Base-by-base conservation (phyloP, 1,140 invertebrate genomes). In the Leptinotarsa undecemlineata region DNA sequence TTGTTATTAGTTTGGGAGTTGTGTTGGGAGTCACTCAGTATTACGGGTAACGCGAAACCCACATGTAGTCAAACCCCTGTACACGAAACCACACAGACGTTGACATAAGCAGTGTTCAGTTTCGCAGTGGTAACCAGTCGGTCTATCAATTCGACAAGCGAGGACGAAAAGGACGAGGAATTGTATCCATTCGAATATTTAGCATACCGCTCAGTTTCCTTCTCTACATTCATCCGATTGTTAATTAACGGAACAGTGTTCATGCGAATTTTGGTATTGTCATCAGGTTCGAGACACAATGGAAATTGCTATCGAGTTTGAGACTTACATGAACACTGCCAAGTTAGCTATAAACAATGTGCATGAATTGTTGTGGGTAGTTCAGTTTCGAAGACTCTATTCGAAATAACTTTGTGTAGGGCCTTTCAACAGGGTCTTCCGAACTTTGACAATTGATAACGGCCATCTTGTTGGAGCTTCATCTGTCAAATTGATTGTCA, bases 301-400 rank as follows among this genome's bases (percentile, higher is more conserved):
- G 51, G n/a, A 57, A 57, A 57, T 57, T 57, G 51, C n/a, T 57
- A n/a, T 57, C 51, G 14, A 57, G 51, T 57, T 17, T 57, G 51
- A 19, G 51, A 57, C 51, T n/a, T 57, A 57, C 51, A 57, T 4
- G 51, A 14, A 57, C 51, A 57, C n/a, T 8, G 11, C 6, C 14
- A 19, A 57, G 51, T 57, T 57, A 19, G 51, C 17, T 57, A 15
- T 17, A 57, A 57, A 57, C 51, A 57, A 57, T 57, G 15, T 19
- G 17, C 8, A 57, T 57, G 4, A 15, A 17, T 17, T 57, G 51
- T 57, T 57, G 3, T 15, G 51, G 51, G 14, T 57, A 57, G 51
- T 57, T 57, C 4, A 19, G n/a, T 57, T 57, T 19, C 51, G 6
- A 57, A 17, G 14, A 17, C 51, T 19, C 17, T 19, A 57, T 57